Evolutionary conservation across 2,797 vertebrate species (phyloP), one percentile per base, ranked within the genome.

Genomic region (Lithobates pipiens): DNA sequence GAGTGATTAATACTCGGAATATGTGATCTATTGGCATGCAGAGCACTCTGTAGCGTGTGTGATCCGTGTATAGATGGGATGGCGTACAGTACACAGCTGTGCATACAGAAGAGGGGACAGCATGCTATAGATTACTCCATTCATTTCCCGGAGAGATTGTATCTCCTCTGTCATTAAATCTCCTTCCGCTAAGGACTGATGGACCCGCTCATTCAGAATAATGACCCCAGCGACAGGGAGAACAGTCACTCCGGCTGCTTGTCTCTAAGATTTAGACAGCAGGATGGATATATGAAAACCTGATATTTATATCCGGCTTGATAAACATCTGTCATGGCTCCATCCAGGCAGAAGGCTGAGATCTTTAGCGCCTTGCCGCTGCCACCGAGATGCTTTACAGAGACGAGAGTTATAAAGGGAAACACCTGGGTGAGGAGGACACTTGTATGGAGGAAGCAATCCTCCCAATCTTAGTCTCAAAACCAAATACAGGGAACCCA

Each of bases 101-200:
- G 68, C 77, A 80, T 70, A 80, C 77, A 54, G 16, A 72, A 32
- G 44, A 70, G 1, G 44, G 68, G 77, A 5, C 18, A 10, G 4
- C 27, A 29, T 46, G 65, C 25, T 29, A 29, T 61, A 46, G 68
- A 1, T 29, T 7, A 32, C 34, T 21, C 42, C 67, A 50, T 69
- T 79, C 77, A 79, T 70, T 80, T 80, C 67, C 67, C 54, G 44
- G 67, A 68, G 67, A 70, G 67, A 71, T 80, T 13, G 4, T 54
- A 71, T 70, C 78, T 71, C 5, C 21, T 2, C 10, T 65, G 27
- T 71, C 46, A 65, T 65, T 65, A 57, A 50, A 84, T 77, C 67
- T 71, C 34, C 74, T 32, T 61, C 69, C 76, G 82, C 63, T 84
- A 23, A 27, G 67, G 82, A 76, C 82, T 76, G 82, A 83, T 83